Evolutionary conservation across 2,113 vertebrate species (phyloP).

Genomic region (Heteronetta atricapilla): DNA sequence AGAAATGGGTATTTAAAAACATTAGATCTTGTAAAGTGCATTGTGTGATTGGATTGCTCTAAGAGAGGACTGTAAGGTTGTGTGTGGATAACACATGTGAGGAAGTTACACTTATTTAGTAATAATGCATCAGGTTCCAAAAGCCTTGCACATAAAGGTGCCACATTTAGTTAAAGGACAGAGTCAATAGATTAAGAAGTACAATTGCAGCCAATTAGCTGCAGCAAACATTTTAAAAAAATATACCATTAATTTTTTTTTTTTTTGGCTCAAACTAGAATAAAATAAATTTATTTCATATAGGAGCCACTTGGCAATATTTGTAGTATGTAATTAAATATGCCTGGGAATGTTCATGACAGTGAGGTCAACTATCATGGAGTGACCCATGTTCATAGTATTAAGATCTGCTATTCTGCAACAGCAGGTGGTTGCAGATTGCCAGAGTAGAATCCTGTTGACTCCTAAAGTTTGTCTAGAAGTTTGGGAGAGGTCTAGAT

Average conservation of each 20-base stretch:
- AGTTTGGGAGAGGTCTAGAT: background rate
- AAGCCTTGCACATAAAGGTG: background rate
- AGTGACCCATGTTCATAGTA: background rate
- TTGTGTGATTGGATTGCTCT: background rate
- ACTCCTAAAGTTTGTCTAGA: background rate
- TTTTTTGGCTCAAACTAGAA: conserved; percentile 4
- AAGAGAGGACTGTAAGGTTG: background rate
- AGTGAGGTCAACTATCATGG: background rate
- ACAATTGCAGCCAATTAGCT: background rate
- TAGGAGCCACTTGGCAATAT: conserved; percentile 5
- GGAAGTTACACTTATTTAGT: background rate
- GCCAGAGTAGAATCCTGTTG: background rate
- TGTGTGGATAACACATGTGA: background rate
- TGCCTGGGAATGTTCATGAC: background rate
- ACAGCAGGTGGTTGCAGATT: background rate
- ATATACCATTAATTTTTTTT: background rate
- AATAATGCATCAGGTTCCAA: background rate
- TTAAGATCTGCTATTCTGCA: background rate
- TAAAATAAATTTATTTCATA: conserved; percentile 32
- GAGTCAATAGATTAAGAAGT: background rate
- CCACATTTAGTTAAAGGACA: background rate
- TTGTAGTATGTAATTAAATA: conserved; percentile 42
- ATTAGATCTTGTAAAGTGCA: background rate
- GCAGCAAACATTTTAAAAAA: conserved; percentile 11
- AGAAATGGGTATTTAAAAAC: background rate